Conservation (phyloP, 2,888 invertebrate genomes). For the Nudaria mundana region DNA sequence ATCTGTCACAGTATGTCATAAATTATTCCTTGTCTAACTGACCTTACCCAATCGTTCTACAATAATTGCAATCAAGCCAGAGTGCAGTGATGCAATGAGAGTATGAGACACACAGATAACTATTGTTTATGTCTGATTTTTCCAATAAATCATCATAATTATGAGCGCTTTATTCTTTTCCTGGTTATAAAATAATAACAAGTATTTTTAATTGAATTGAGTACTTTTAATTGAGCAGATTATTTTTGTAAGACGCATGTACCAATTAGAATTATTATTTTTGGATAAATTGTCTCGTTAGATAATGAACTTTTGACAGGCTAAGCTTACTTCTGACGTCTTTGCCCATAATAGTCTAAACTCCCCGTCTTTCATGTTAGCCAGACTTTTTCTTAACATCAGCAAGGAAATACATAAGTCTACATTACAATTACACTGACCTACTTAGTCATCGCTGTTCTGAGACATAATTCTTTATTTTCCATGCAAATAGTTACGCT, state of each 20-base stretch:
- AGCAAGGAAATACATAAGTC: too few species aligned
- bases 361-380: too few species aligned
- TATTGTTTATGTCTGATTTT: conserved; percentile 25
- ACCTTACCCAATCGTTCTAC: conserved; percentile 39
- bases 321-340: too few species aligned
- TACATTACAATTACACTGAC: conserved; percentile 8
- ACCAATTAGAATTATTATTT: too few species aligned
- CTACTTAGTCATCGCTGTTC: conserved; percentile 25
- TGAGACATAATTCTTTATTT: conserved; percentile 33
- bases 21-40: conserved; percentile 28
- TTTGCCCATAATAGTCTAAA: too few species aligned
- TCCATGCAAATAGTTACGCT: conserved; percentile 24
- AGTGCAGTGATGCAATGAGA: conserved; percentile 38
- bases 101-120: conserved; percentile 19
- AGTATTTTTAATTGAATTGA: not conserved
- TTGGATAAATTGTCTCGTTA: too few species aligned
- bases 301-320: too few species aligned
- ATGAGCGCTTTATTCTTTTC: conserved; percentile 17
- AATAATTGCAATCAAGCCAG: conserved; percentile 30
- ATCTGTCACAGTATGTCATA: conserved; percentile 15
- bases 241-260: too few species aligned
- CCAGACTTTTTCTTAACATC: too few species aligned
- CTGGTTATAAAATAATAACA: conserved; percentile 4
- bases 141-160: conserved; percentile 10
- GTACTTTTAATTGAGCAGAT: too few species aligned